Evolutionary conservation across 2,888 invertebrate genomes (phyloP).

Genomic region (Synanthedon tipuliformis): DNA sequence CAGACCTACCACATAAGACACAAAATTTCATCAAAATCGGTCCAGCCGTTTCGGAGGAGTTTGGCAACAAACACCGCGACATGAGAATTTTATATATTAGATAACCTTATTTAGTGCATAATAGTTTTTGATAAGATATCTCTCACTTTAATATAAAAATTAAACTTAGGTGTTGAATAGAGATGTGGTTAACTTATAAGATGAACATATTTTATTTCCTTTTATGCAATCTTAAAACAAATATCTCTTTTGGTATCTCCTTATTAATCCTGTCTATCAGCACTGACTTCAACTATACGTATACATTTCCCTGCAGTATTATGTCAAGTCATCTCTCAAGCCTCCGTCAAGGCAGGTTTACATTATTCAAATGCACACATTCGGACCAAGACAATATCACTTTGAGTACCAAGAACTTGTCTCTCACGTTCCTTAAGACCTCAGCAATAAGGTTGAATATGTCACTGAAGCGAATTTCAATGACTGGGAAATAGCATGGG

Average conservation of each 20-base stretch:
- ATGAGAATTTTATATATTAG: no score
- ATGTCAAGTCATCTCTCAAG: constrained; percentile 60
- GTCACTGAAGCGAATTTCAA: background rate
- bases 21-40: no score
- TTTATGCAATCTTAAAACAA: background rate
- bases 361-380: constrained; percentile 62
- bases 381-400: constrained; percentile 15
- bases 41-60: no score
- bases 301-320: constrained; percentile 37
- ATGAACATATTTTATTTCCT: background rate
- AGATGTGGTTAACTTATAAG: no score
- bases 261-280: constrained; percentile 17
- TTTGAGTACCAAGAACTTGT: background rate
- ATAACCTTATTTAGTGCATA: no score
- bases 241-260: constrained; percentile 5
- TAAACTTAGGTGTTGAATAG: no score
- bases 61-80: no score
- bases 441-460: no score
- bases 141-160: no score
- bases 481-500: constrained; percentile 8
- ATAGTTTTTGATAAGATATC: no score
- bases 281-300: constrained; percentile 27
- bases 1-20: no score
- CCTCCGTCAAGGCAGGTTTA: constrained; percentile 51
- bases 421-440: no score